Base-by-base conservation (phyloP, 1,140 invertebrate genomes). In the Potamilus streckersoni region DNA sequence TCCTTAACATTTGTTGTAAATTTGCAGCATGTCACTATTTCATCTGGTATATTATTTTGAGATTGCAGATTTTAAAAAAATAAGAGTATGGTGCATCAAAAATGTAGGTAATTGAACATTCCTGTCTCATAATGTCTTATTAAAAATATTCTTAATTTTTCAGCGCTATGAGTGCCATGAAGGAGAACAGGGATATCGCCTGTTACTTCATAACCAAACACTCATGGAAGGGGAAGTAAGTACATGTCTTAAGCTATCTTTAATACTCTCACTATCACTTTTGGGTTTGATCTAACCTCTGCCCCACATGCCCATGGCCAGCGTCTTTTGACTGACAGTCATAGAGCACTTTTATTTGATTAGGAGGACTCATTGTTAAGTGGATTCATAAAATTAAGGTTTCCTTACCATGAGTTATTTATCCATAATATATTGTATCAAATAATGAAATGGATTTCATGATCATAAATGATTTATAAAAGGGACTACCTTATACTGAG, bases 131-230 rank as follows among this genome's bases (percentile, higher is more conserved):
- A 49, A 49, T 49, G 38, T 11, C 38, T 49, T 49, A 49, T 49
- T 49, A 8, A 49, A 49, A 49, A 49, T 49, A 49, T 49, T 49
- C 38, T 8, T 49, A 60, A 71, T 17, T 61, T 60, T 58, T 77
- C 38, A 11, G 23, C 70, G 84, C 61, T 11, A 86, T 85, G 84
- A 69, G 68, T 65, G 73, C 79, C 3, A 74, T 90, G 73, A 89
- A 89, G 69, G 95, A 97, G 90, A 97, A 97, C 91, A 93, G 95
- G 87, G 96, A 97, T 93, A 92, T 97, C 85, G 94, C 95, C 76
- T 97, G 96, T 90, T 99, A 96, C 91, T 93, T 96, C 89, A 96
- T 98, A 83, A 98, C 95, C 17, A 99, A 99, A 91, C 96, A 97
- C 89, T 97, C 92, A 78, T 95, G 97, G 97, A 98, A 97, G 91